These are phyloP conservation scores for Etheostoma spectabile DNA, from an alignment of 2,113 vertebrate genomes.

Conservation along the genomic window DNA sequence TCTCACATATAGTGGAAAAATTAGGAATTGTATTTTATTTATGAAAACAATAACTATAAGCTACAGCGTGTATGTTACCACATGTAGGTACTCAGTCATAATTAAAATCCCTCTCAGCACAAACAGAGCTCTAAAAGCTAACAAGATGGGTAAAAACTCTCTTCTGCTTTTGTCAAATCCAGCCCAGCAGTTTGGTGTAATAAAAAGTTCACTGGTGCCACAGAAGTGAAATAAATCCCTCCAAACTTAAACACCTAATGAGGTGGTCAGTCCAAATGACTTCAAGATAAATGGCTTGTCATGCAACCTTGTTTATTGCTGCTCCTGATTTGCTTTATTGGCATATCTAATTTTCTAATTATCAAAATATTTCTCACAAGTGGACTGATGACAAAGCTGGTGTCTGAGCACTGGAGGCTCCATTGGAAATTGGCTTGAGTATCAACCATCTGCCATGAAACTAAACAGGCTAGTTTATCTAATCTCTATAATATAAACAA, in stretches of 20 bases:
- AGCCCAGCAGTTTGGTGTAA: conserved; percentile 87
- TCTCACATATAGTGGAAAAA: conserved; percentile 9
- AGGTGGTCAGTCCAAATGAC: conserved; percentile 89
- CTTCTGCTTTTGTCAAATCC: conserved; percentile 62
- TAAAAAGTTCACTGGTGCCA: conserved; percentile 88
- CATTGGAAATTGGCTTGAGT: conserved; percentile 89
- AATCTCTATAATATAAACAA: conserved; percentile 91
- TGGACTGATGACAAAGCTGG: conserved; percentile 82
- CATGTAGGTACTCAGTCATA: neutral
- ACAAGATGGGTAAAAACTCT: conserved; percentile 5
- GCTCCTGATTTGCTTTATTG: conserved; percentile 80
- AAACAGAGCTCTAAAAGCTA: conserved; percentile 36
- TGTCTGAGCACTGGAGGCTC: conserved; percentile 88
- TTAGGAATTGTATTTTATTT: neutral
- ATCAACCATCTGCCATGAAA: conserved; percentile 90
- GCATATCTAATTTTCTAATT: conserved; percentile 87
- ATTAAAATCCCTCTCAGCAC: conserved; percentile 35
- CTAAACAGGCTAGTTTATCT: conserved; percentile 93
- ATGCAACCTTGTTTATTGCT: conserved; percentile 82
- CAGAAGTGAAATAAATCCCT: conserved; percentile 89
- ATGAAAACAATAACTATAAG: conserved; percentile 29
- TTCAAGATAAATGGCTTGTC: conserved; percentile 88
- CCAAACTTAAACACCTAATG: conserved; percentile 90
- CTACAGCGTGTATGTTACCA: conserved; percentile 29
- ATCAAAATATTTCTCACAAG: conserved; percentile 86